Evolutionary conservation across 2,888 invertebrate species (phyloP).

Genomic region (Pharmacophagus antenor): DNA sequence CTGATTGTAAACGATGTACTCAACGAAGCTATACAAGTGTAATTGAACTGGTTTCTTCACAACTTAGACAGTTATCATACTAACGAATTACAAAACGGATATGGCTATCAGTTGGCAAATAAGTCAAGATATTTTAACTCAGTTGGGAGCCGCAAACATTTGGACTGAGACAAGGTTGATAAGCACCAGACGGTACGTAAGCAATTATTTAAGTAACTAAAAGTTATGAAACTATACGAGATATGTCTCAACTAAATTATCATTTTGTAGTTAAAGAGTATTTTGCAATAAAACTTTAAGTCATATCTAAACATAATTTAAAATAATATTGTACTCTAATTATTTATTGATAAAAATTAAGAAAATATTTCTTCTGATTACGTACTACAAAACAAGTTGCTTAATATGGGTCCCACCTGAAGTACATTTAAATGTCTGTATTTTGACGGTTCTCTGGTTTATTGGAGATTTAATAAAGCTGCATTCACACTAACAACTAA

Average conservation of each 20-base stretch:
- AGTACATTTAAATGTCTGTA: not conserved
- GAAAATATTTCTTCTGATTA: not conserved
- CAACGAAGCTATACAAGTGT: slow-evolving; percentile 13
- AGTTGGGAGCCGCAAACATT: slow-evolving; percentile 4
- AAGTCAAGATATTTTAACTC: slow-evolving; percentile 9
- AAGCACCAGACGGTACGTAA: not conserved
- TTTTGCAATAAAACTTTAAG: too few relatives aligned
- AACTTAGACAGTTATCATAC: slow-evolving; percentile 5
- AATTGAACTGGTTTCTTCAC: slow-evolving; percentile 22
- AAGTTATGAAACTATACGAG: not conserved
- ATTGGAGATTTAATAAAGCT: not conserved
- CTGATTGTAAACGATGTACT: slow-evolving; percentile 19
- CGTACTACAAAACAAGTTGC: not conserved
- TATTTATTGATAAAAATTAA: not conserved
- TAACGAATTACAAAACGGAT: slow-evolving; percentile 7
- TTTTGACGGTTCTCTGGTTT: not conserved
- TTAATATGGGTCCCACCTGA: not conserved
- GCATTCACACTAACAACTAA: too few relatives aligned
- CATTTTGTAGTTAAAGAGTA: too few relatives aligned
- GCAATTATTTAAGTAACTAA: not conserved
- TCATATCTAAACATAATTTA: too few relatives aligned
- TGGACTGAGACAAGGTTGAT: not conserved
- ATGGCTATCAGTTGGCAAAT: slow-evolving; percentile 25
- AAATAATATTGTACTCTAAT: too few relatives aligned
- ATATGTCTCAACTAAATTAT: not conserved